Evolutionary conservation across 2,797 vertebrate genomes (phyloP).

Genomic region (Pachyuromys duprasi): DNA sequence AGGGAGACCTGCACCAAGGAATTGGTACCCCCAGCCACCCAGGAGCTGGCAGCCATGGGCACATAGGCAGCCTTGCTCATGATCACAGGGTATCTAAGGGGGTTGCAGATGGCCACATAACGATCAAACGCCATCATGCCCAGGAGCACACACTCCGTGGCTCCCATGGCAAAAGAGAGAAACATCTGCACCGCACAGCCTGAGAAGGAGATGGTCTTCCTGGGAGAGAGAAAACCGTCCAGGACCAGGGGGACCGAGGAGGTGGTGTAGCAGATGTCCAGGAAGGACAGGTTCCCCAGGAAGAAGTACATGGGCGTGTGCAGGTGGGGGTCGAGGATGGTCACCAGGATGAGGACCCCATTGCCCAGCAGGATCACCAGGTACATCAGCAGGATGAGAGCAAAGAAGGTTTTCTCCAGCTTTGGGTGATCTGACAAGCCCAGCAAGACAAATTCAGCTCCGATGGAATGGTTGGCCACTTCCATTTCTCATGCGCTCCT

Average conservation of each 20-base stretch:
- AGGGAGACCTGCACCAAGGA: constrained; percentile 55
- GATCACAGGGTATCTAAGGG: constrained; percentile 39
- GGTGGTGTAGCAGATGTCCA: constrained; percentile 76
- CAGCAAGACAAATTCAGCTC: constrained; percentile 71
- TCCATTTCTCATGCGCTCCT: constrained; percentile 65
- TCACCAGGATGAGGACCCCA: constrained; percentile 68
- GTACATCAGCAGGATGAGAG: constrained; percentile 60
- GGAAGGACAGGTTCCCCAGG: constrained; percentile 76
- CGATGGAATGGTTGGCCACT: constrained; percentile 33
- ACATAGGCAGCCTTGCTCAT: constrained; percentile 3
- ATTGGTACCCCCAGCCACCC: constrained; percentile 45
- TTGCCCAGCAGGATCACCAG: constrained; percentile 74
- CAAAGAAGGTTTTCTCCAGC: constrained; percentile 52
- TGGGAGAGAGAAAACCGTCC: constrained; percentile 48
- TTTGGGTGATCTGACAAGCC: constrained; percentile 58
- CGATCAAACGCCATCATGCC: constrained; percentile 71
- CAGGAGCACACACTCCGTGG: constrained; percentile 74
- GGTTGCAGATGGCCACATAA: constrained; percentile 70
- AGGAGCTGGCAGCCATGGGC: constrained; percentile 48
- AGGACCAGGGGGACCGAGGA: constrained; percentile 51
- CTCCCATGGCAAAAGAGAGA: constrained; percentile 70
- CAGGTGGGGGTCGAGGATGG: constrained; percentile 8
- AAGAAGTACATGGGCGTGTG: constrained; percentile 77
- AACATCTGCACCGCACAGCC: constrained; percentile 71
- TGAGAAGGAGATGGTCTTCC: constrained; percentile 62